Base-by-base conservation (phyloP, 2,888 invertebrate genomes). In the Chrysina gloriosa region DNA sequence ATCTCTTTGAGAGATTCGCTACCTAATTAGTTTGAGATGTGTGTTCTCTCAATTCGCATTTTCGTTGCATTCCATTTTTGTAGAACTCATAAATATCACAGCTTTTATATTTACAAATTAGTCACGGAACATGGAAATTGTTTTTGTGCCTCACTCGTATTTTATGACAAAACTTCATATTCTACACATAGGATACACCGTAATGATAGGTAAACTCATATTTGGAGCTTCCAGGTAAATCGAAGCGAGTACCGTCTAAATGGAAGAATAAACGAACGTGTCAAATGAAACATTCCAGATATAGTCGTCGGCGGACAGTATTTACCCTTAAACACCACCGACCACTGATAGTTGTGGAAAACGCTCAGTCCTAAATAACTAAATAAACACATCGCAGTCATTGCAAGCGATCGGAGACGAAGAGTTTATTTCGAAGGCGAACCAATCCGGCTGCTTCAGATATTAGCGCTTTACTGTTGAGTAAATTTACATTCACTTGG, bases 341-440 rank as follows among this genome's bases (percentile, higher is more conserved):
- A 69, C 73, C 73, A 73, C 68, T 72, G 69, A 71, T 69, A 68
- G 63, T 68, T 66, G 65, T 70, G 31, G 27, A 65, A 42, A 71
- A 65, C 23, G 64, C 69, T 68, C 65, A 56, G 54, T 54, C 70
- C 71, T 69, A 72, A 71, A 70, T 71, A 70, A 71, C 72, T 70
- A 69, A 72, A 68, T 68, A 66, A 72, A 72, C 69, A 52, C 63
- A 67, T 69, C 67, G 50, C 61, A 11, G 68, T 21, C 45, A 36
- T 56, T 56, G 47, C n/a, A n/a, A n/a, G n/a, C 66, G 29, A 47
- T 34, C 34, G 9, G 45, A 31, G 27, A 47, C 23, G 11, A 48
- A 65, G 9, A 50, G 19, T 34, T 36, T 48, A 64, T 25, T 25
- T 45, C n/a, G 42, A 14, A 6, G 25, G 34, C 45, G 23, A 39